Evolutionary conservation across 2,113 vertebrate species (phyloP).

Genomic region (Pyxicephalus adspersus): DNA sequence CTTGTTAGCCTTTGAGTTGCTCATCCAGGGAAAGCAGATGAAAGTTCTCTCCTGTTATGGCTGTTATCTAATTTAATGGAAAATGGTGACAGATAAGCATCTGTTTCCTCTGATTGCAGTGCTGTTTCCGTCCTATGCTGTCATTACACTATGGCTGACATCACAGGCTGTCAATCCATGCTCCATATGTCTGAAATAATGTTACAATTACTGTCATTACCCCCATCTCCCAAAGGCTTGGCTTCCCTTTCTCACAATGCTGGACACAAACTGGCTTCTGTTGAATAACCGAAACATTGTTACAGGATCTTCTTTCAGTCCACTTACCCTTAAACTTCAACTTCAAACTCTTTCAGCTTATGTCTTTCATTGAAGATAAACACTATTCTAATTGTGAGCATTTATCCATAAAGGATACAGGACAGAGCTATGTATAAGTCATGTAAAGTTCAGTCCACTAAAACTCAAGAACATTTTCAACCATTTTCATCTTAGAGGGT

Average conservation of each 20-base stretch:
- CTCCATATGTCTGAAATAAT: background rate
- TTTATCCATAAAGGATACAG: background rate
- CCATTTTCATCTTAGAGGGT: no score
- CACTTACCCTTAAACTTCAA: constrained; percentile 1
- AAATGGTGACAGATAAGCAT: constrained; percentile 46
- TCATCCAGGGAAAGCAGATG: constrained; percentile 30
- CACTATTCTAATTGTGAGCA: constrained; percentile 8
- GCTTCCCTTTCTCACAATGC: background rate
- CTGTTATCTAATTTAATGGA: constrained; percentile 38
- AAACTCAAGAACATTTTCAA: no score
- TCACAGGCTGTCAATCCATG: constrained; percentile 10
- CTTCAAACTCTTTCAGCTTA: constrained; percentile 6
- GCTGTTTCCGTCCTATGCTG: constrained; percentile 34
- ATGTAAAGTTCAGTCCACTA: no score
- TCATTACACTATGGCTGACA: constrained; percentile 18
- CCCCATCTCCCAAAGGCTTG: background rate
- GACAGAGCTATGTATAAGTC: background rate
- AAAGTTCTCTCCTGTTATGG: constrained; percentile 10
- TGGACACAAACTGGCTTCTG: background rate
- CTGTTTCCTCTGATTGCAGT: constrained; percentile 48
- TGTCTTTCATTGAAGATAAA: constrained; percentile 18
- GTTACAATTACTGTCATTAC: constrained; percentile 36
- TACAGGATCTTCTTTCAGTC: background rate
- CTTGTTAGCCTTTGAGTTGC: background rate
- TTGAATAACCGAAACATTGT: constrained; percentile 15